These are phyloP conservation scores for Chelon auratus DNA, from an alignment of 2,797 vertebrate species.

Conservation along the genomic window DNA sequence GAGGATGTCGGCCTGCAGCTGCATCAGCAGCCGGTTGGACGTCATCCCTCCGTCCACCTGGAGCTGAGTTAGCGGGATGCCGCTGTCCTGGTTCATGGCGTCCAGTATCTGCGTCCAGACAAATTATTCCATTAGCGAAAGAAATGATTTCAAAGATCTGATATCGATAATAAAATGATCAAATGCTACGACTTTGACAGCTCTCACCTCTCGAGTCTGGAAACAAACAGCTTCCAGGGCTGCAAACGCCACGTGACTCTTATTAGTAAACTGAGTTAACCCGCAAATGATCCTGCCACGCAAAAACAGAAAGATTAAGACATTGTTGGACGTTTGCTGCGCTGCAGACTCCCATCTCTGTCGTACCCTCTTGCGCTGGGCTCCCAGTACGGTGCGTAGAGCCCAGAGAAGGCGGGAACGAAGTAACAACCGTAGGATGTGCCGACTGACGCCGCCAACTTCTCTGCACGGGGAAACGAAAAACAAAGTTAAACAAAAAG, in stretches of 20 bases:
- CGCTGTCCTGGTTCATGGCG: slow-evolving; percentile 97
- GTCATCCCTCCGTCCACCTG: slow-evolving; percentile 99
- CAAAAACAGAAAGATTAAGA: slow-evolving; percentile 27
- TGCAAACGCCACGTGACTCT: slow-evolving; percentile 95
- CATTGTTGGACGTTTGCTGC: accelerated
- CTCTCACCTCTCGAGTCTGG: slow-evolving; percentile 93
- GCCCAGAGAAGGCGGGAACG: slow-evolving; percentile 96
- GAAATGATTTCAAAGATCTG: too few species aligned
- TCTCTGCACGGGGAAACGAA: slow-evolving; percentile 78
- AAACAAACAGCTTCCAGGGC: slow-evolving; percentile 97
- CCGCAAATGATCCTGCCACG: slow-evolving; percentile 94
- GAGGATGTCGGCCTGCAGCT: slow-evolving; percentile 97
- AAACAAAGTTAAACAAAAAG: not conserved
- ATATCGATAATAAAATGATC: too few species aligned
- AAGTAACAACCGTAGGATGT: slow-evolving; percentile 98
- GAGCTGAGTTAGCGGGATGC: slow-evolving; percentile 92
- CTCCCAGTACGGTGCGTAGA: slow-evolving; percentile 99
- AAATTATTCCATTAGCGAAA: not conserved
- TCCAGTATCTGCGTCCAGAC: slow-evolving; percentile 89
- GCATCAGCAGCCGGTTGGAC: slow-evolving; percentile 94
- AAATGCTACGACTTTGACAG: not conserved
- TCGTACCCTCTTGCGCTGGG: slow-evolving; percentile 95
- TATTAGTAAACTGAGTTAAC: slow-evolving; percentile 97
- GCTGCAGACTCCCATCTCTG: accelerated
- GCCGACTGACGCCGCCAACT: slow-evolving; percentile 92